Conservation (phyloP, 2,888 invertebrate species). For the Drosophila bunnanda region DNA sequence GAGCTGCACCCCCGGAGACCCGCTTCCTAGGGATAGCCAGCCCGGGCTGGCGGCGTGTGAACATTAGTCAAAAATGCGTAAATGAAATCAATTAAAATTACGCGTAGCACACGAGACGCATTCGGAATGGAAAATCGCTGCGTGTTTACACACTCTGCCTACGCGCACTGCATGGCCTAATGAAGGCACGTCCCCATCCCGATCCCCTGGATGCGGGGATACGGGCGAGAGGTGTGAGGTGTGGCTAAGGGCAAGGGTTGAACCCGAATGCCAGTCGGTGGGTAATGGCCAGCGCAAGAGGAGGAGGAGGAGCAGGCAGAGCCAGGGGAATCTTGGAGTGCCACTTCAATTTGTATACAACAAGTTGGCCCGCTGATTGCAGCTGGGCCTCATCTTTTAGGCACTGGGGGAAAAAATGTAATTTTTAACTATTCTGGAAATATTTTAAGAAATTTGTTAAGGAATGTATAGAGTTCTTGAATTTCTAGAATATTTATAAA, state of each 20-base stretch:
- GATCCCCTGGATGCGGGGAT: slow-evolving; percentile 21
- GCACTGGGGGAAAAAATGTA: background rate
- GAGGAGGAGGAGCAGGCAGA: slow-evolving; percentile 1
- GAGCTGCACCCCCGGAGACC: slow-evolving; percentile 54
- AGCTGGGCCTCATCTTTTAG: slow-evolving; percentile 39
- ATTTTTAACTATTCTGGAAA: background rate
- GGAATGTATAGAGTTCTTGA: no score
- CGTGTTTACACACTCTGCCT: slow-evolving; percentile 64
- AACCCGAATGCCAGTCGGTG: slow-evolving; percentile 59
- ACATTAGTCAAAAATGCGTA: slow-evolving; percentile 70
- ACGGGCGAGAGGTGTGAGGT: slow-evolving; percentile 6
- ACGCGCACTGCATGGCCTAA: slow-evolving; percentile 69
- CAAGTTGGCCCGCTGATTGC: slow-evolving; percentile 64
- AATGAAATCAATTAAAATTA: slow-evolving; percentile 76
- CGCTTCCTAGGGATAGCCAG: slow-evolving; percentile 12
- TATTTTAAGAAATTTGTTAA: background rate
- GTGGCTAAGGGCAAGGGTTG: slow-evolving; percentile 32
- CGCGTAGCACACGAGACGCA: slow-evolving; percentile 58
- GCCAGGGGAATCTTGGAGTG: slow-evolving; percentile 38
- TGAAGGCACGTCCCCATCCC: slow-evolving; percentile 68
- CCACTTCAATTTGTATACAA: slow-evolving; percentile 74
- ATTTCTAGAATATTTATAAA: no score
- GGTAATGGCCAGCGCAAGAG: slow-evolving; percentile 40
- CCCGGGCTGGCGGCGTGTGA: slow-evolving; percentile 40
- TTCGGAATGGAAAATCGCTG: slow-evolving; percentile 42